These are phyloP conservation scores for Leptothorax acervorum DNA, from an alignment of 2,888 invertebrate genomes.

Conservation along the genomic window DNA sequence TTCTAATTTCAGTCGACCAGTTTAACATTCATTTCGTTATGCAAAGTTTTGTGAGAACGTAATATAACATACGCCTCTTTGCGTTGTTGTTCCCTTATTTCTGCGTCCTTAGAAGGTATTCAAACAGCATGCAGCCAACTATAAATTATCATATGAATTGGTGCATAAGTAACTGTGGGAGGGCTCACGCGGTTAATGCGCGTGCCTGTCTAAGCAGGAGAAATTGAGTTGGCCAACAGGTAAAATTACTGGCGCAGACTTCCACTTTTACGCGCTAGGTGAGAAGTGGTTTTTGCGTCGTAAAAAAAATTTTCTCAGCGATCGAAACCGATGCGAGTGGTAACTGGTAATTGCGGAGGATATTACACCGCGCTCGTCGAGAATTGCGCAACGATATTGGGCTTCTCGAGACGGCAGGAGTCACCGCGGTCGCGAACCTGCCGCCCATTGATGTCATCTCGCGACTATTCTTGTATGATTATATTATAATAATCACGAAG, in stretches of 20 bases:
- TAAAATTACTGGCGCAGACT: constrained; percentile 60
- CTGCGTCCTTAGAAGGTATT: background rate
- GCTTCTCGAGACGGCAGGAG: constrained; percentile 11
- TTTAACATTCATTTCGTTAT: background rate
- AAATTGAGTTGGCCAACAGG: constrained; percentile 64
- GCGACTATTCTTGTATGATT: background rate
- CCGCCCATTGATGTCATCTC: background rate
- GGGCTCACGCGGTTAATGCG: background rate
- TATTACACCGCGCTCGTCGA: constrained; percentile 56
- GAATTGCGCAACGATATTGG: constrained; percentile 65
- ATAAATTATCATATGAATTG: constrained; percentile 28
- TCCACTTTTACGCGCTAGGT: constrained; percentile 53
- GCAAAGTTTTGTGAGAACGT: background rate
- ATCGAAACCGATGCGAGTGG: constrained; percentile 60
- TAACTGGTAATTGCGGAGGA: constrained; percentile 68
- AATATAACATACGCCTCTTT: background rate
- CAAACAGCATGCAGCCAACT: background rate
- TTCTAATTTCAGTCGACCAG: background rate
- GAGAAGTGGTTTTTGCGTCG: constrained; percentile 56
- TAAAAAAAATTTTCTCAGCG: constrained; percentile 63
- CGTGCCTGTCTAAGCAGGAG: constrained; percentile 36
- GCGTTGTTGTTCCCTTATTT: background rate
- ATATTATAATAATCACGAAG: background rate
- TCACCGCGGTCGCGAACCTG: too few species aligned
- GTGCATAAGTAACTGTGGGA: constrained; percentile 5